Percentiles rank a stretch among this genome's conserved stretches.
These are phyloP conservation scores for Deroplatys truncata DNA, from an alignment of 2,888 invertebrate species.

Conservation along the genomic window DNA sequence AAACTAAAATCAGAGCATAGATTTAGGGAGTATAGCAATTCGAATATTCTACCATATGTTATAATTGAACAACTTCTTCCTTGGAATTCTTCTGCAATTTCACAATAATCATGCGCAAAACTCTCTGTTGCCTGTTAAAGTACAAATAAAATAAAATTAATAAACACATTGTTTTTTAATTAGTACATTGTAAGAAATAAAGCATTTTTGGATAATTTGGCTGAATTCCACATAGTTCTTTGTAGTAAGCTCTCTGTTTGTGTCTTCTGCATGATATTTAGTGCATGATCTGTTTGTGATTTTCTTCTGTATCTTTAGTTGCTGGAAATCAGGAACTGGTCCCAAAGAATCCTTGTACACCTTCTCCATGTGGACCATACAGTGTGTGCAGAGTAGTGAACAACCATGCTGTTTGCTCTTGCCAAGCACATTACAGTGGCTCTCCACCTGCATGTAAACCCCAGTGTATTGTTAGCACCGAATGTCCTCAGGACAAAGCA, in stretches of 20 bases:
- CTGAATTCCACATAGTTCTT: neutral
- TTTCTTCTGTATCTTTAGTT: neutral
- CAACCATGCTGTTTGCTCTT: conserved; percentile 76
- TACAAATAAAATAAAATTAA: too few relatives aligned
- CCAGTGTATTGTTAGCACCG: conserved; percentile 78
- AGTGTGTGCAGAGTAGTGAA: conserved; percentile 36
- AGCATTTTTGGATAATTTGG: too few relatives aligned
- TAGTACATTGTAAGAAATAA: too few relatives aligned
- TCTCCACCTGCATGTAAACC: conserved; percentile 74
- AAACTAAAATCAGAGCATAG: too few relatives aligned
- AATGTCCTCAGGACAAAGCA: conserved; percentile 74
- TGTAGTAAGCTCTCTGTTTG: neutral
- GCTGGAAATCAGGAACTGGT: conserved; percentile 33
- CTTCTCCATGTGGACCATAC: conserved; percentile 38
- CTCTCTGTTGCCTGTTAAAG: too few relatives aligned
- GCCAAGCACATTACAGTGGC: conserved; percentile 72
- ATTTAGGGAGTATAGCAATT: too few relatives aligned
- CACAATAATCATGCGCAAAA: too few relatives aligned
- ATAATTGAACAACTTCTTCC: too few relatives aligned
- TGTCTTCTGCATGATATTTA: neutral
- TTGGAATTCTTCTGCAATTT: too few relatives aligned
- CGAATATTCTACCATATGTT: too few relatives aligned
- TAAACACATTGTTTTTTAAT: too few relatives aligned
- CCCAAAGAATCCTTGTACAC: conserved; percentile 40
- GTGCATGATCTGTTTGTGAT: conserved; percentile 21